A percentile compares a stretch with the other conserved stretches of the same genome.
phyloP scores from a whole-genome alignment of 2,888 invertebrate species.

The Poecilus cupreus region DNA sequence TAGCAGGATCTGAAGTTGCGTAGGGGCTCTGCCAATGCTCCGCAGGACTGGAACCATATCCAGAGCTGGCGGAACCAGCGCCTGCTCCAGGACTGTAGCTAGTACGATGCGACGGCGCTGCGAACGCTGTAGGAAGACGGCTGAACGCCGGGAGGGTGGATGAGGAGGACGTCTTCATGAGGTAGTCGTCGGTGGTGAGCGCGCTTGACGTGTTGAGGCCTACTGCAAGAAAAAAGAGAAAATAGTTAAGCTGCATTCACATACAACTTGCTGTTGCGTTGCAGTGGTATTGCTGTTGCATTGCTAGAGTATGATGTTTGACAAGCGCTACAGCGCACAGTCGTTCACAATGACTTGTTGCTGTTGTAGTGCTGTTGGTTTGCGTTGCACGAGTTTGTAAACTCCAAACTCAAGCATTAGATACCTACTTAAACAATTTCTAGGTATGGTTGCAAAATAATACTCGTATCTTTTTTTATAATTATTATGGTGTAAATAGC shows the following conservation, averaged over 20 bases:
- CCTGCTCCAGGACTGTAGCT: conserved; percentile 44
- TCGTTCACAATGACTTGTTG: no score
- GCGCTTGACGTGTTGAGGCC: conserved; percentile 44
- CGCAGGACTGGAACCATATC: conserved; percentile 31
- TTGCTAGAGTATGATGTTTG: no score
- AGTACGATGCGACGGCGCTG: conserved; percentile 41
- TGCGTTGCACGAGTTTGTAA: no score
- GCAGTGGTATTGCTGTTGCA: no score
- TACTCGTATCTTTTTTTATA: no score
- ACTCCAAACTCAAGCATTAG: no score
- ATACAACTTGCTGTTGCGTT: no score
- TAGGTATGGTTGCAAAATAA: no score
- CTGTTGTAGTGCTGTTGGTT: no score
- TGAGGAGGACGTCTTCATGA: conserved; percentile 51
- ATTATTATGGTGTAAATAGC: no score
- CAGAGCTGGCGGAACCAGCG: not conserved
- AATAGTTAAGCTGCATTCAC: not conserved
- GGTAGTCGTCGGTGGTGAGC: conserved; percentile 40
- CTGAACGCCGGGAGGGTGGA: conserved; percentile 69
- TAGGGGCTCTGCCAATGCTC: conserved; percentile 49
- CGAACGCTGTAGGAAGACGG: conserved; percentile 66
- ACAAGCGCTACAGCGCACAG: no score
- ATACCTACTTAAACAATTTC: no score
- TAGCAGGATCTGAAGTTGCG: conserved; percentile 24
- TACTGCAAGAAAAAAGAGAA: not conserved